Evolutionary conservation across 1,140 invertebrate species (phyloP).

Genomic region (Copidosoma floridanum): DNA sequence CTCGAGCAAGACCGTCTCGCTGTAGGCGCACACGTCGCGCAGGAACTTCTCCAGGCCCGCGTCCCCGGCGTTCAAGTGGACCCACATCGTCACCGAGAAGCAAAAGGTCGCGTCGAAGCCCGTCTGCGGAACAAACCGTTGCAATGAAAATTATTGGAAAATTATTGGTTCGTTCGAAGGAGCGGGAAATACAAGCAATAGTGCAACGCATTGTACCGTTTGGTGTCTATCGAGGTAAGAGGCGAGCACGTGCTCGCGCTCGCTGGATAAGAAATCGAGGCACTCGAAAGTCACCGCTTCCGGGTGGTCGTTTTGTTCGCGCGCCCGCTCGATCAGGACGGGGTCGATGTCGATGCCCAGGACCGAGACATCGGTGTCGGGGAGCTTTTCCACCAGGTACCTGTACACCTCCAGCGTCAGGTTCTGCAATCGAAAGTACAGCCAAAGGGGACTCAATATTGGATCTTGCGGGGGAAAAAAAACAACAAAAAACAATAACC

Average conservation of each 20-base stretch:
- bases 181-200: too few relatives aligned
- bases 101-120: constrained; percentile 73
- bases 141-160: too few relatives aligned
- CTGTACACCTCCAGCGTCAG: constrained; percentile 62
- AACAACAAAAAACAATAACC: too few relatives aligned
- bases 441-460: constrained; percentile 23
- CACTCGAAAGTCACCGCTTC: constrained; percentile 59
- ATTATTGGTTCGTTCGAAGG: too few relatives aligned
- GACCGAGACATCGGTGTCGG: constrained; percentile 54
- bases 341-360: constrained; percentile 76
- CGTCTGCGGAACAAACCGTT: neutral
- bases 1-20: constrained; percentile 69
- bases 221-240: constrained; percentile 1
- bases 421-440: constrained; percentile 60
- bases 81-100: constrained; percentile 86
- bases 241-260: constrained; percentile 46
- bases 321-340: constrained; percentile 67
- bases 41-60: constrained; percentile 64
- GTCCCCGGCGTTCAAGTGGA: constrained; percentile 80
- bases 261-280: constrained; percentile 63
- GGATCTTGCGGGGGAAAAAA: too few relatives aligned
- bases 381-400: constrained; percentile 56
- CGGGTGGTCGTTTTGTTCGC: constrained; percentile 51
- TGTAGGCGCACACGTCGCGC: constrained; percentile 54
- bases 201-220: too few relatives aligned